Evolutionary conservation across 2,888 invertebrate species (phyloP).

Genomic region (Oscheius sp.): DNA sequence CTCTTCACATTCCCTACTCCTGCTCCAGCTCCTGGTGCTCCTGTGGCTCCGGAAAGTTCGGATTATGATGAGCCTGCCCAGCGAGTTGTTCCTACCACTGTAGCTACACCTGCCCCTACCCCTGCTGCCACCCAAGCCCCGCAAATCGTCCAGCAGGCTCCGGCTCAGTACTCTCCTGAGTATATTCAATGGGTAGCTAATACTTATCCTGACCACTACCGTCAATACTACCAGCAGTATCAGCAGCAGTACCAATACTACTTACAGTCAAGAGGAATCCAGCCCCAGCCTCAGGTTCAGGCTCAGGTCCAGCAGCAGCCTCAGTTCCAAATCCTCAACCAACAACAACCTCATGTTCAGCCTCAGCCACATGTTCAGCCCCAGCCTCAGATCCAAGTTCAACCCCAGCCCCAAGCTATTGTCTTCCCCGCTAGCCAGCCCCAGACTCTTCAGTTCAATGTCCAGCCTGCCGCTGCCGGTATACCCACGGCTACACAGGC

Average conservation of each 20-base stretch:
- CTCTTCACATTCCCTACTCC: constrained; percentile 54
- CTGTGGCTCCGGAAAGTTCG: constrained; percentile 28
- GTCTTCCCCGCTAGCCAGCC: background rate
- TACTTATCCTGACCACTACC: constrained; percentile 22
- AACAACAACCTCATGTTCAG: background rate
- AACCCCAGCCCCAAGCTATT: background rate
- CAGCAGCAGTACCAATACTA: constrained; percentile 31
- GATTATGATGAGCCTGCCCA: constrained; percentile 36
- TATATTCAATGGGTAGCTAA: constrained; percentile 7
- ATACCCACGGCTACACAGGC: background rate
- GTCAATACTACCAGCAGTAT: constrained; percentile 29
- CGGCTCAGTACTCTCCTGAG: constrained; percentile 11
- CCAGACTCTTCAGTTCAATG: constrained; percentile 1
- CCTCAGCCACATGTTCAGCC: background rate
- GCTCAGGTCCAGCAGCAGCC: constrained; percentile 7
- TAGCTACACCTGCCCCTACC: background rate
- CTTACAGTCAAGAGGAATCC: constrained; percentile 6
- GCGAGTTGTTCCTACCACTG: background rate
- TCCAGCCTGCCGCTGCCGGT: constrained; percentile 23
- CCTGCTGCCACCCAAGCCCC: constrained; percentile 20
- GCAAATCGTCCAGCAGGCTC: constrained; percentile 15
- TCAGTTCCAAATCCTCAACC: background rate
- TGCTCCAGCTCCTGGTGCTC: constrained; percentile 15
- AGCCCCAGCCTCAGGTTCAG: constrained; percentile 6
- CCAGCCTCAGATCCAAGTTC: constrained; percentile 1